Evolutionary conservation across 2,888 invertebrate genomes (phyloP).

Genomic region (Chymomyza amoena): DNA sequence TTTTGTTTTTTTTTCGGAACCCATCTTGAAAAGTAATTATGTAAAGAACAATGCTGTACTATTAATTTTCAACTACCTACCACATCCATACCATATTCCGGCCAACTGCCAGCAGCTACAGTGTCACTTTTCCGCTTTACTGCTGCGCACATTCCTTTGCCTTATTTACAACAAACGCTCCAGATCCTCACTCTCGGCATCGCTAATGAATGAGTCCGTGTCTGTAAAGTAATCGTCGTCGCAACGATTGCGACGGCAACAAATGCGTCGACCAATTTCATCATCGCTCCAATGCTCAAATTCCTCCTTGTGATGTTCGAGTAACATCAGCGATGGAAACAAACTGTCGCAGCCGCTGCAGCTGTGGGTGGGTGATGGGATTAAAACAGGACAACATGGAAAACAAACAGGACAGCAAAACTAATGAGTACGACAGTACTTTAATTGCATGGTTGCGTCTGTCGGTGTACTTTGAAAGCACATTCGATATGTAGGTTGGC

Average conservation of each 20-base stretch:
- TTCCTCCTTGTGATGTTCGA: constrained; percentile 90
- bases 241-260: constrained; percentile 77
- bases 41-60: not conserved
- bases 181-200: constrained; percentile 82
- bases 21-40: not conserved
- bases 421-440: not conserved
- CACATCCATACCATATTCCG: not conserved
- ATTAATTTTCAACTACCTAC: not conserved
- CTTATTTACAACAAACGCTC: constrained; percentile 83
- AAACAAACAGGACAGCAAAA: not conserved
- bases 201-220: constrained; percentile 83
- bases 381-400: constrained; percentile 1
- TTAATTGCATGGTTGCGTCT: not conserved
- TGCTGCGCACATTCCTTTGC: not conserved
- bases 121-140: not conserved
- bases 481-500: not conserved
- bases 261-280: constrained; percentile 81
- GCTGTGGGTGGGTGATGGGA: constrained; percentile 76
- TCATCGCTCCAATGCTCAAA: constrained; percentile 89
- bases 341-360: constrained; percentile 90
- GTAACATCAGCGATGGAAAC: constrained; percentile 87
- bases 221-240: constrained; percentile 80
- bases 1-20: not conserved
- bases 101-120: not conserved
- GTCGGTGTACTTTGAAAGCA: not conserved